These are phyloP conservation scores for Hypotaenidia philippensis DNA, from an alignment of 2,797 vertebrate species.

Conservation along the genomic window DNA sequence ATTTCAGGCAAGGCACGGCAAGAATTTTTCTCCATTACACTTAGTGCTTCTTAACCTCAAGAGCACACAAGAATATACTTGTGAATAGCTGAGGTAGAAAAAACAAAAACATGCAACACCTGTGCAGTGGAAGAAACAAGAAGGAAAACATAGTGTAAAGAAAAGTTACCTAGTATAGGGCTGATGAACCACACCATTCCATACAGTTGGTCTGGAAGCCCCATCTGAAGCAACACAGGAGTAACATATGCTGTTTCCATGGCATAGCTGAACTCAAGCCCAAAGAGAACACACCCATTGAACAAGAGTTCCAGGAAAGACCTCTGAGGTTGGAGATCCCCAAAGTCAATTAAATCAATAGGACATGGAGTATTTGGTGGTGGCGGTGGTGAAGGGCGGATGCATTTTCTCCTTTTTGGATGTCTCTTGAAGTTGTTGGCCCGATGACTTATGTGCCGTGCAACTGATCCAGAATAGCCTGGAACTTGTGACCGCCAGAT, in stretches of 20 bases:
- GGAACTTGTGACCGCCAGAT: conserved; percentile 80
- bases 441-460: conserved; percentile 92
- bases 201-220: conserved; percentile 94
- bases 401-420: conserved; percentile 90
- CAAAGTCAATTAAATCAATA: conserved; percentile 90
- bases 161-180: conserved; percentile 91
- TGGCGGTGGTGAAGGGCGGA: conserved; percentile 92
- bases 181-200: conserved; percentile 99
- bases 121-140: not conserved
- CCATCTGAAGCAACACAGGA: conserved; percentile 96
- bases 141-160: not conserved
- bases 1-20: not conserved
- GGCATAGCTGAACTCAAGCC: conserved; percentile 98
- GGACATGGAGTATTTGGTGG: conserved; percentile 96
- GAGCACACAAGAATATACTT: not conserved
- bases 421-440: conserved; percentile 99
- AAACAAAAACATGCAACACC: not conserved
- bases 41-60: not conserved
- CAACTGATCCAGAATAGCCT: conserved; percentile 86
- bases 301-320: conserved; percentile 92
- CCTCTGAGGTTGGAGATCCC: conserved; percentile 89
- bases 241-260: conserved; percentile 99
- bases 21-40: not conserved
- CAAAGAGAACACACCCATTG: conserved; percentile 95
- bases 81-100: not conserved